These are phyloP conservation scores for Chloebia gouldiae DNA, from an alignment of 2,113 vertebrate genomes.

Conservation along the genomic window DNA sequence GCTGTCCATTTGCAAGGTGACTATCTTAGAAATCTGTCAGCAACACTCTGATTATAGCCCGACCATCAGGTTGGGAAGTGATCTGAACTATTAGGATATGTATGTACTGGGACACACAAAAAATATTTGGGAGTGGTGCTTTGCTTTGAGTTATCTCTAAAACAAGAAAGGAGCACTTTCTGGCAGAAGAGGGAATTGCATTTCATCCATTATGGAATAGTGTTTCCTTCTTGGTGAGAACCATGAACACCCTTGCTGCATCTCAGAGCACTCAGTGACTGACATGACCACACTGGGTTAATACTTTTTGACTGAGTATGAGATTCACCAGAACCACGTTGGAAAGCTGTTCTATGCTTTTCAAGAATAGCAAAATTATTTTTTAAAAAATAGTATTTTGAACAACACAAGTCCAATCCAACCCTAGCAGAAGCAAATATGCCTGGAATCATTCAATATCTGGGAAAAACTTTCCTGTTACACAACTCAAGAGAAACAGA, in stretches of 20 bases:
- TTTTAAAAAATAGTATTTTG: fast-evolving
- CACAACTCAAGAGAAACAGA: background rate
- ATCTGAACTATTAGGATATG: background rate
- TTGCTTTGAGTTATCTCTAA: background rate
- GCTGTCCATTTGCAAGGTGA: background rate
- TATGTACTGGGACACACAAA: background rate
- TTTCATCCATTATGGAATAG: background rate
- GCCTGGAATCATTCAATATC: background rate
- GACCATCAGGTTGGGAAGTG: background rate
- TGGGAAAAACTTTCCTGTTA: background rate
- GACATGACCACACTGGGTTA: background rate
- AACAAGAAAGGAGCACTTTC: background rate
- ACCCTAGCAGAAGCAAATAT: background rate
- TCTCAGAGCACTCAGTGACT: background rate
- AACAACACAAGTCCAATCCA: background rate
- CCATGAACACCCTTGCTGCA: background rate
- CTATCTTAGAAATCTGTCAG: background rate
- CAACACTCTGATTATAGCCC: background rate
- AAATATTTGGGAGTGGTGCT: background rate
- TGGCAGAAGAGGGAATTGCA: background rate
- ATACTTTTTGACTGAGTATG: background rate
- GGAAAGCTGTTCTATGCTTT: background rate
- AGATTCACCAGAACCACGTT: fast-evolving
- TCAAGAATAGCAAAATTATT: background rate
- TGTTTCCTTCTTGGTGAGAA: background rate